Percentiles rank a stretch among this genome's conserved stretches.
Conservation (phyloP, 2,888 invertebrate species). For the Heteromyza rotundicornis region DNA sequence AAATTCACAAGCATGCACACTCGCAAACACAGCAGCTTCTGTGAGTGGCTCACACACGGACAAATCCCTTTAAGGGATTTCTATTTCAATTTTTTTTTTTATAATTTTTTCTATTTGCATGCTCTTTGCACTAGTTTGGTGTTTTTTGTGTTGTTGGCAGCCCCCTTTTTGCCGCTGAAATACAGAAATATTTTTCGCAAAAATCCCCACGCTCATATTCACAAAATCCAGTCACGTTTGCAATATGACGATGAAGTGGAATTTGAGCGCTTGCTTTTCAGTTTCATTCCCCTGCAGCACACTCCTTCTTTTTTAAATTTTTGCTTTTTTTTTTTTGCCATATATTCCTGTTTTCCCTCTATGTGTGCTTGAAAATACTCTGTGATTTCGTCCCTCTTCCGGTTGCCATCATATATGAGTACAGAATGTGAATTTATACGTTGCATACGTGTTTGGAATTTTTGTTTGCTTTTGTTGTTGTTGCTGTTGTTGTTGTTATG, state of each 20-base stretch:
- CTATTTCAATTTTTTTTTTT: neutral
- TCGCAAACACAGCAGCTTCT: too few relatives aligned
- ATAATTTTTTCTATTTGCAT: too few relatives aligned
- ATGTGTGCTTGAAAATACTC: too few relatives aligned
- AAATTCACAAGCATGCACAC: too few relatives aligned
- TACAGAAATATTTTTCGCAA: neutral
- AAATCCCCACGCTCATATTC: neutral
- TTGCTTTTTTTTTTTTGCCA: neutral
- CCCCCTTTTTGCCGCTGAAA: too few relatives aligned
- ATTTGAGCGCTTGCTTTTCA: conserved; percentile 12
- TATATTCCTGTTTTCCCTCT: too few relatives aligned
- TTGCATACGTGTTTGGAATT: neutral
- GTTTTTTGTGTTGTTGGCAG: too few relatives aligned
- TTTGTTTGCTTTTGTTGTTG: too few relatives aligned
- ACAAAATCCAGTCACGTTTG: conserved; percentile 30
- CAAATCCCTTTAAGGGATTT: conserved; percentile 2
- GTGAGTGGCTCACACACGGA: conserved; percentile 1
- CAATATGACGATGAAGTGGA: conserved; percentile 24
- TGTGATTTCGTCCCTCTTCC: neutral
- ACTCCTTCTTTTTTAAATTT: neutral
- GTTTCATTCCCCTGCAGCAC: neutral
- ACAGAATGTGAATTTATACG: neutral
- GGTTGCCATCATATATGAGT: neutral
- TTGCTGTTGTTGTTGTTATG: too few relatives aligned
- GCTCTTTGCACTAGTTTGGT: neutral